Evolutionary conservation across 2,888 invertebrate species (phyloP).

Genomic region (Archips xylosteana): DNA sequence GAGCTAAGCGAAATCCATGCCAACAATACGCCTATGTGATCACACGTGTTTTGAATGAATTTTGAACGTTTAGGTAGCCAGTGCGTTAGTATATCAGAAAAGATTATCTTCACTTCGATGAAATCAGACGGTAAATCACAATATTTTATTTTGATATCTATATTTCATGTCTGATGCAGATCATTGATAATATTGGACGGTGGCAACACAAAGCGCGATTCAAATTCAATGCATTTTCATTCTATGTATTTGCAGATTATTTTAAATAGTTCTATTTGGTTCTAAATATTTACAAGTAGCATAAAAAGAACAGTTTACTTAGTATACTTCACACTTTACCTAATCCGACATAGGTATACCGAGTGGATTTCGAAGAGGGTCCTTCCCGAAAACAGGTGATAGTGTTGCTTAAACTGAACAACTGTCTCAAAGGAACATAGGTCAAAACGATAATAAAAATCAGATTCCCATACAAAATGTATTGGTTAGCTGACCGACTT

Average conservation of each 20-base stretch:
- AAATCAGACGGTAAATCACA: constrained; percentile 46
- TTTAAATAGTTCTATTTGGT: too few species aligned
- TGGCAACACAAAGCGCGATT: neutral
- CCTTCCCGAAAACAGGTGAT: too few species aligned
- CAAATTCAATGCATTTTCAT: neutral
- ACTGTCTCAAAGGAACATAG: too few species aligned
- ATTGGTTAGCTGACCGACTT: too few species aligned
- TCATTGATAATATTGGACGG: neutral
- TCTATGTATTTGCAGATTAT: neutral
- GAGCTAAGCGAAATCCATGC: constrained; percentile 58
- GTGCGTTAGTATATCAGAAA: constrained; percentile 56
- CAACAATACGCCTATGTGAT: constrained; percentile 70
- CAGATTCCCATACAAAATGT: too few species aligned
- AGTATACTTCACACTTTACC: neutral
- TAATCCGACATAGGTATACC: constrained; percentile 6
- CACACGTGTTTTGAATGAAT: constrained; percentile 78
- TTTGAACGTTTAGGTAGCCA: constrained; percentile 65
- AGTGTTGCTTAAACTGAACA: too few species aligned
- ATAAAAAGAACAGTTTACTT: too few species aligned
- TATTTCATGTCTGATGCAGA: neutral
- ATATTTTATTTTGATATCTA: constrained; percentile 39
- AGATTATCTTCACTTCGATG: constrained; percentile 67
- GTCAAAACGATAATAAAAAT: too few species aligned
- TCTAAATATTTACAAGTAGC: too few species aligned
- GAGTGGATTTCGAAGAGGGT: too few species aligned